These are phyloP conservation scores for Nomada ferruginata DNA, from an alignment of 2,888 invertebrate species.

Conservation along the genomic window DNA sequence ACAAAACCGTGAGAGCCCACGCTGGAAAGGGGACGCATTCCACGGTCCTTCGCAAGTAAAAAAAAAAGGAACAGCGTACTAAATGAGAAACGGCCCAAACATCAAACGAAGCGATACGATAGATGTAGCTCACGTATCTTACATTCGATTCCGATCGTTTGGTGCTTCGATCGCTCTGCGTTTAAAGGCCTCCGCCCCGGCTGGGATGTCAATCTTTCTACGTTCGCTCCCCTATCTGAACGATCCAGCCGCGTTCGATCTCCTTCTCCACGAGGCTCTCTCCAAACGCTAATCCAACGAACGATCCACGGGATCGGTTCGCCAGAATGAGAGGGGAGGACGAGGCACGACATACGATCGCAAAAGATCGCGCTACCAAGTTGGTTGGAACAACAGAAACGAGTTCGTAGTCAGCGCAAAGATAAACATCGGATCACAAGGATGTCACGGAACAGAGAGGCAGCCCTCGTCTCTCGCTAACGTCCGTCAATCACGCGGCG, in stretches of 20 bases:
- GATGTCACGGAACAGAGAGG: conserved; percentile 65
- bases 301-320: conserved; percentile 10
- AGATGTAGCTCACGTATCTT: conserved; percentile 54
- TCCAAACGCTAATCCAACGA: conserved; percentile 53
- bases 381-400: conserved; percentile 49
- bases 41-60: conserved; percentile 13
- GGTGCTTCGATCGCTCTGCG: conserved; percentile 38
- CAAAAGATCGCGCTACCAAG: conserved; percentile 45
- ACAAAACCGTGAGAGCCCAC: conserved; percentile 30
- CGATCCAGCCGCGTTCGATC: conserved; percentile 16
- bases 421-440: conserved; percentile 70
- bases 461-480: conserved; percentile 54
- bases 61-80: neutral
- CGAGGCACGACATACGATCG: conserved; percentile 65
- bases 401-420: conserved; percentile 58
- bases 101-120: conserved; percentile 61
- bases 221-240: neutral
- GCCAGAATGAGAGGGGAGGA: conserved; percentile 10
- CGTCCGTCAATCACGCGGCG: conserved; percentile 70
- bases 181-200: conserved; percentile 37
- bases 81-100: conserved; percentile 22
- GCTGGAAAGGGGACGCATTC: neutral
- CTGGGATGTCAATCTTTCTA: conserved; percentile 56
- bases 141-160: conserved; percentile 56
- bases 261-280: neutral